Percentiles rank a stretch among this genome's conserved stretches.
Conservation (phyloP, 2,797 vertebrate species). For the Eidolon dupreanum region DNA sequence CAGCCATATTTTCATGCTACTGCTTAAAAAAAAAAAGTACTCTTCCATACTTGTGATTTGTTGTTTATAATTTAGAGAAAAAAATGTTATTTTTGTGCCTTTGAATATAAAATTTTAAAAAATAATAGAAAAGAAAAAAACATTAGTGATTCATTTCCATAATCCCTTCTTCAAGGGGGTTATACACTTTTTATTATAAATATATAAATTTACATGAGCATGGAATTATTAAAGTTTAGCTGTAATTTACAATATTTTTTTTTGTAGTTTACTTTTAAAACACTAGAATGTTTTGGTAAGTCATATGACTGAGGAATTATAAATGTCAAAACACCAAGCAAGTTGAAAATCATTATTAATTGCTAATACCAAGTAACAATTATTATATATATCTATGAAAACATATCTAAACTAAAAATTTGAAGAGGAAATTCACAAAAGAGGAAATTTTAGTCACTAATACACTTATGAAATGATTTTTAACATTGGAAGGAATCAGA, state of each 20-base stretch:
- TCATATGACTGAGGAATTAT: not conserved
- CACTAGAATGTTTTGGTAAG: not conserved
- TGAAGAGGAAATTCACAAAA: not conserved
- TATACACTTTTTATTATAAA: not conserved
- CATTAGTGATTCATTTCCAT: not conserved
- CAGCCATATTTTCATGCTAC: not conserved
- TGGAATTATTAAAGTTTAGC: not conserved
- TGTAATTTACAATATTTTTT: not conserved
- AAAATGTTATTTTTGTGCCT: not conserved
- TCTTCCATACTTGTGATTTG: not conserved
- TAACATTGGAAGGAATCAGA: not conserved
- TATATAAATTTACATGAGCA: not conserved
- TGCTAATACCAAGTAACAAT: not conserved
- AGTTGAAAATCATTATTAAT: constrained; percentile 19
- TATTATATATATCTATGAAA: not conserved
- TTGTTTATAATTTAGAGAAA: not conserved
- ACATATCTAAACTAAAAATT: not conserved
- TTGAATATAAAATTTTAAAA: not conserved
- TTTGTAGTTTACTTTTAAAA: not conserved
- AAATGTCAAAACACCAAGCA: not conserved
- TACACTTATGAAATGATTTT: not conserved
- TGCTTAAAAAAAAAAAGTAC: not conserved
- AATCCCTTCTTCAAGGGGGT: not conserved
- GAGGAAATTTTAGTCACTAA: not conserved
- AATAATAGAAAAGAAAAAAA: not conserved